These are phyloP conservation scores for chimpanzee (Pan troglodytes) DNA, from an alignment of 2,113 vertebrate genomes.

Conservation along the genomic window NHGRI_mPanTro3-v2.1_pri NC_072421.2:118896501-118897000, in stretches of 20 bases:
- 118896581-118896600: background rate
- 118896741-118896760: background rate
- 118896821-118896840: background rate
- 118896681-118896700: background rate
- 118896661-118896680: background rate
- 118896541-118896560: background rate
- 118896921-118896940: background rate
- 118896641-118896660: background rate
- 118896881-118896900: background rate
- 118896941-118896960: background rate
- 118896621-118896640: background rate
- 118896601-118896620: background rate
- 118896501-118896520: background rate
- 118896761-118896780: background rate
- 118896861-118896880: background rate
- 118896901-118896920: background rate
- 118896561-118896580: background rate
- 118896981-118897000: background rate
- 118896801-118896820: background rate
- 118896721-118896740: background rate
- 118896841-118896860: background rate
- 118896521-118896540: background rate
- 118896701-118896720: background rate
- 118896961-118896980: background rate
- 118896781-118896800: background rate